These are phyloP conservation scores for Theretra japonica DNA, from an alignment of 2,888 invertebrate species.

Conservation along the genomic window DNA sequence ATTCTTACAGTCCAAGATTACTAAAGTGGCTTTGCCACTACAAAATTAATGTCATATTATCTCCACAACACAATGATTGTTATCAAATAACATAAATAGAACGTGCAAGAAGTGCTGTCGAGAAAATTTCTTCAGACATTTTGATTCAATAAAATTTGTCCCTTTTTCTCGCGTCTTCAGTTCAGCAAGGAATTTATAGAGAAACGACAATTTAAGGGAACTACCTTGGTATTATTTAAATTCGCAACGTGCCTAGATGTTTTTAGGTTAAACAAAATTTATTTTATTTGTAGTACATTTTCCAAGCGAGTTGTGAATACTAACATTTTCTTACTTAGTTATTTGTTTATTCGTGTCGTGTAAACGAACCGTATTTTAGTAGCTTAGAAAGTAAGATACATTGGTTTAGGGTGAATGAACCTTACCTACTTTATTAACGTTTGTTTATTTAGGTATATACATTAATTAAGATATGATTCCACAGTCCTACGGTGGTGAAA, in stretches of 20 bases:
- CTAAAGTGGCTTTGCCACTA: too few relatives aligned
- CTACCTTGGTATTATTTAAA: slow-evolving; percentile 17
- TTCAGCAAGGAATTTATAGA: slow-evolving; percentile 1
- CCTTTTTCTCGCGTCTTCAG: neutral
- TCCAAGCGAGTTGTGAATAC: neutral
- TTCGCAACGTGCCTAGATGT: slow-evolving; percentile 10
- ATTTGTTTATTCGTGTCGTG: neutral
- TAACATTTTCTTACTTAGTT: neutral
- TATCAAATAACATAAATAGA: neutral
- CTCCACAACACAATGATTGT: neutral
- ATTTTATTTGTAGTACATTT: neutral
- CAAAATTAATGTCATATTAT: too few relatives aligned
- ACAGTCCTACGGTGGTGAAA: too few relatives aligned
- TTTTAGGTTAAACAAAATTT: slow-evolving; percentile 2
- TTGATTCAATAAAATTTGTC: slow-evolving; percentile 10
- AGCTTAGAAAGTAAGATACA: too few relatives aligned
- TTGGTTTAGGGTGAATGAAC: too few relatives aligned
- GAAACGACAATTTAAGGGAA: neutral
- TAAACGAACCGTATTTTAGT: too few relatives aligned
- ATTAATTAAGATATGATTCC: too few relatives aligned
- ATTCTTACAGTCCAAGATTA: too few relatives aligned
- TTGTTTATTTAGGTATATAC: too few relatives aligned
- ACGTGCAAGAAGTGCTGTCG: neutral
- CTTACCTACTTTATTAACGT: too few relatives aligned
- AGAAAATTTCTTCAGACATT: neutral